These are phyloP conservation scores for Meda fulgida DNA, from an alignment of 2,797 vertebrate species.

Conservation along the genomic window DNA sequence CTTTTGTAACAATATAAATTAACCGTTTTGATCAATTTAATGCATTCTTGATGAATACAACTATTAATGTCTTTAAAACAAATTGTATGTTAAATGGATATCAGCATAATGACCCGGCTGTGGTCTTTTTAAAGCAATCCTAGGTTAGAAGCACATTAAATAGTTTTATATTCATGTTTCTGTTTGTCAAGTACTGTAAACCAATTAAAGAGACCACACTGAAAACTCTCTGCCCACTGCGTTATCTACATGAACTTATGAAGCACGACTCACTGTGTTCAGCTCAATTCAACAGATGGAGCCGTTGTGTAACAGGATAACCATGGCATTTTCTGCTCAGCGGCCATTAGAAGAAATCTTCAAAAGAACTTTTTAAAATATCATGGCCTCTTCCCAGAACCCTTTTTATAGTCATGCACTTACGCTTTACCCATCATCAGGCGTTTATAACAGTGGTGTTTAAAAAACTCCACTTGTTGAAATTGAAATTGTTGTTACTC, in stretches of 20 bases:
- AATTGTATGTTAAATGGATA: neutral
- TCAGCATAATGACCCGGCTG: neutral
- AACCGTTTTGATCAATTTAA: neutral
- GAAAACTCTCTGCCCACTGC: neutral
- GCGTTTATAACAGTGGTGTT: neutral
- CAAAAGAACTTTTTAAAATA: neutral
- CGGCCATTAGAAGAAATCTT: slow-evolving; percentile 11
- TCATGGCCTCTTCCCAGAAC: slow-evolving; percentile 4
- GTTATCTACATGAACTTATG: neutral
- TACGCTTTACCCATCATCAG: neutral
- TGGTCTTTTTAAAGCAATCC: neutral
- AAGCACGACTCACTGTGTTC: slow-evolving; percentile 12
- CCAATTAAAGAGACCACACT: neutral
- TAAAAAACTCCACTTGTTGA: slow-evolving; percentile 4
- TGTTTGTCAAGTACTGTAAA: slow-evolving; percentile 14
- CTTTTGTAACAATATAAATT: neutral
- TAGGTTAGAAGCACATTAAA: neutral
- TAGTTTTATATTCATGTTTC: neutral
- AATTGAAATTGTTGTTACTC: neutral
- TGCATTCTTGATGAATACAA: neutral
- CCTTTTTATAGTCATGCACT: neutral
- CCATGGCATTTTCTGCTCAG: slow-evolving; percentile 8
- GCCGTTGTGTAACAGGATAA: slow-evolving; percentile 41
- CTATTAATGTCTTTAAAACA: neutral
- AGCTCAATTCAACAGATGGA: slow-evolving; percentile 41